Evolutionary conservation across 2,797 vertebrate genomes (phyloP), one percentile per base, ranked within the genome.

Genomic region (Hoplostethus mediterraneus): DNA sequence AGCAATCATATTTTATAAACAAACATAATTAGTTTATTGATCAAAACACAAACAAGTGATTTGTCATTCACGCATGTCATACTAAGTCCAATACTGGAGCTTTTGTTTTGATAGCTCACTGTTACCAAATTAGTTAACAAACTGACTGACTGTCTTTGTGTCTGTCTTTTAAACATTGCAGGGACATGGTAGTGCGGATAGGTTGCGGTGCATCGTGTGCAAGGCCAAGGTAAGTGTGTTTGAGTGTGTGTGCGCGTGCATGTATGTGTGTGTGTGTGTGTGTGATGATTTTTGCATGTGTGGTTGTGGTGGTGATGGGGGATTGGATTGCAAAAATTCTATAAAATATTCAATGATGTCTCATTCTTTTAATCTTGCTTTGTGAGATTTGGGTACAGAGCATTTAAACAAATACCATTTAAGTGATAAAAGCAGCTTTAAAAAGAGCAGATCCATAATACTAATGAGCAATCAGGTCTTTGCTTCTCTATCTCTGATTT

Each of bases 401-500:
- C 83, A 79, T 87, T 89, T 86, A 89, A 82, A 79, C 84, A 90
- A 89, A 90, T 87, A 87, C 67, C 71, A 58, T 89, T 90, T 92
- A 91, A 90, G 87, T 90, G 89, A 90, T 93, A 93, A 90, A 69
- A 91, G 82, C 89, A 90, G 81, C 92, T 86, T 84, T 74, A 89
- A 91, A 78, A 77, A 55, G 76, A 89, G 85, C 86, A 84, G 85
- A 93, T 92, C 89, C 87, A 91, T 92, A 90, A 91, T 91, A 93
- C 92, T 93, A 94, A 94, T 93, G 91, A 93, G 91, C 92, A 94
- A 94, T 94, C 92, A 93, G 86, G 78, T 87, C 87, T 89, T 90
- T 92, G 89, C 92, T 90, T 89, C 87, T 90, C 87, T 83, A 21
- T 21, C 72, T 44, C 69, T 87, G 88, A 90, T 90, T 90, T 89